Evolutionary conservation across 2,113 vertebrate species (phyloP).

Genomic region (Oryzias curvinotus): DNA sequence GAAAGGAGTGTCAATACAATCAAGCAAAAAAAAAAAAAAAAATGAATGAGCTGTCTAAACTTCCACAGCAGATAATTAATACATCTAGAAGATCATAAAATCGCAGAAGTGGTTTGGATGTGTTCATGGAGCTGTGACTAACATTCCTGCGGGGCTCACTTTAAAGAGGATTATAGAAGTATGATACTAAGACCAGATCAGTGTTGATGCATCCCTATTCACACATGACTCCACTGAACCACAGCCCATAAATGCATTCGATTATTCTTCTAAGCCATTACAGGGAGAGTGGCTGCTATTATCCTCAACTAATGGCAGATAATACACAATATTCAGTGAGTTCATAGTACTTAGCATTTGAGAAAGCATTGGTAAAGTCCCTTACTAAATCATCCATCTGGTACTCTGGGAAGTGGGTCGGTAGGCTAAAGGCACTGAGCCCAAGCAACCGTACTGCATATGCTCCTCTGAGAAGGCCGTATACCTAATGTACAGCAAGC

Average conservation of each 20-base stretch:
- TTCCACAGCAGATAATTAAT: constrained; percentile 64
- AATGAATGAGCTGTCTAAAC: constrained; percentile 67
- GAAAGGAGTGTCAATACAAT: constrained; percentile 72
- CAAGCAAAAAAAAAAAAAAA: constrained; percentile 43
- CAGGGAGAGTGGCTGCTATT: constrained; percentile 63
- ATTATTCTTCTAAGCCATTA: constrained; percentile 71
- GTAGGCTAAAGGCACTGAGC: constrained; percentile 41
- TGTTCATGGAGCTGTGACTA: constrained; percentile 8
- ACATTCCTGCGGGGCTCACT: constrained; percentile 14
- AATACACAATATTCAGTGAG: constrained; percentile 70
- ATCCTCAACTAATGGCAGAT: constrained; percentile 70
- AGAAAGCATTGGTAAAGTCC: constrained; percentile 69
- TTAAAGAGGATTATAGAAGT: constrained; percentile 41
- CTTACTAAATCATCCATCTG: constrained; percentile 74
- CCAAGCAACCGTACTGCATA: not conserved
- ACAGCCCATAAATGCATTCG: constrained; percentile 63
- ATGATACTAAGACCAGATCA: constrained; percentile 42
- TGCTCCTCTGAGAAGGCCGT: constrained; percentile 3
- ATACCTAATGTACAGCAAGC: not conserved
- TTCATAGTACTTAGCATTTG: constrained; percentile 69
- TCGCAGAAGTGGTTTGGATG: constrained; percentile 11
- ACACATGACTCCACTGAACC: constrained; percentile 55
- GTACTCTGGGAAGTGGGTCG: constrained; percentile 57
- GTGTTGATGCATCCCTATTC: constrained; percentile 47
- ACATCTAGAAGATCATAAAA: constrained; percentile 47